phyloP scores from a whole-genome alignment of 2,888 invertebrate genomes.

The Deilephila elpenor region DNA sequence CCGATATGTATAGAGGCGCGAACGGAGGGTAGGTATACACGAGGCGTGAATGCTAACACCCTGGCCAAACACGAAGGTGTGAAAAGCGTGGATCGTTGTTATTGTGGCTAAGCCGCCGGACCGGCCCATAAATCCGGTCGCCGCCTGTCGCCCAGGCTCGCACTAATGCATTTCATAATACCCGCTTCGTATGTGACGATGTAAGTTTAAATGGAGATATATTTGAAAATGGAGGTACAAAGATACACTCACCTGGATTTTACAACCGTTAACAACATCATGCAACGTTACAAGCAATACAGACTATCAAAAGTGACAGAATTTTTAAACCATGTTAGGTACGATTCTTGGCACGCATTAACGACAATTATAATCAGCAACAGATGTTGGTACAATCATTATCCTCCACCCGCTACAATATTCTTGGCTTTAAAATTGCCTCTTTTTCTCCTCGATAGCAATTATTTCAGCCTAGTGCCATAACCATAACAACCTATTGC shows the following conservation, averaged over 20 bases:
- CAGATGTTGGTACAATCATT: too few species aligned
- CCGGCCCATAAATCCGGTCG: constrained; percentile 70
- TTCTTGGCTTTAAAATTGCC: too few species aligned
- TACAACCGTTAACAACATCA: too few species aligned
- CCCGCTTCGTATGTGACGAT: constrained; percentile 18
- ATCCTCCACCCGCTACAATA: too few species aligned
- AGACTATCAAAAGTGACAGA: too few species aligned
- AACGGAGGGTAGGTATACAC: constrained; percentile 79
- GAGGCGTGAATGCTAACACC: constrained; percentile 80
- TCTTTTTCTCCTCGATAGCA: too few species aligned
- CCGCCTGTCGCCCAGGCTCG: constrained; percentile 35
- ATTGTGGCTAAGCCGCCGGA: constrained; percentile 75
- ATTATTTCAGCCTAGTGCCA: too few species aligned
- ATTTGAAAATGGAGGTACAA: neutral
- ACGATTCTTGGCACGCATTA: too few species aligned
- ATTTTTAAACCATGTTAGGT: too few species aligned
- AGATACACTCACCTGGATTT: too few species aligned
- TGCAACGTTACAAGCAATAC: too few species aligned
- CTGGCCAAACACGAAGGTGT: constrained; percentile 81
- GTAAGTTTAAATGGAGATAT: neutral
- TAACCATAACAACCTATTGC: neutral
- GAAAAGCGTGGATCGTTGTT: constrained; percentile 74
- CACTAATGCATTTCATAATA: constrained; percentile 35
- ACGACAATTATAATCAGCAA: too few species aligned
- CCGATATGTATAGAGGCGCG: constrained; percentile 79